A percentile compares a stretch with the other conserved stretches of the same genome.
These are phyloP conservation scores for Netelia inedita DNA, from an alignment of 2,888 invertebrate genomes.

Conservation along the genomic window DNA sequence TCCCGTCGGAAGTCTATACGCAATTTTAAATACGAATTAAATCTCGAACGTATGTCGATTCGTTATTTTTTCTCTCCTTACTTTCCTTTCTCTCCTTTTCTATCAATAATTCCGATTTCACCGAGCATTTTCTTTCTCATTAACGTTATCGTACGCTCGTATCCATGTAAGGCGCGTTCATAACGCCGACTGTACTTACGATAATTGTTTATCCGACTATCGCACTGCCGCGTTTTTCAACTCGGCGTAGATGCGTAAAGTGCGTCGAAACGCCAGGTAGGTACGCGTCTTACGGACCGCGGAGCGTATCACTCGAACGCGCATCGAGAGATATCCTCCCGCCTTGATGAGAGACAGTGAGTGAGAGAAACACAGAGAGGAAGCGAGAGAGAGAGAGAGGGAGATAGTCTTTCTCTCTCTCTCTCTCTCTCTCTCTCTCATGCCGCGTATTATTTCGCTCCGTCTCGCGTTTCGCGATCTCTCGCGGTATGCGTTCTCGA, in stretches of 20 bases:
- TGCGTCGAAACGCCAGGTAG: not conserved
- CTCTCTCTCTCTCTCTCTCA: constrained; percentile 15
- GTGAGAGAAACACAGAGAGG: too few relatives aligned
- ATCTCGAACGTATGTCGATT: not conserved
- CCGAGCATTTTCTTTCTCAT: not conserved
- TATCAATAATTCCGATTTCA: not conserved
- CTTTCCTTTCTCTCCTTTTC: constrained; percentile 1
- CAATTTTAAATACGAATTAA: not conserved
- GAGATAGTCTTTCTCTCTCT: constrained; percentile 30
- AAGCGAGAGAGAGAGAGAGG: too few relatives aligned
- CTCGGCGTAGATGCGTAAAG: constrained; percentile 28
- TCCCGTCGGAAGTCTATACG: constrained; percentile 32
- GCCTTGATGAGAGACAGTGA: constrained; percentile 61
- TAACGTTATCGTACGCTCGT: not conserved
- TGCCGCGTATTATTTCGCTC: constrained; percentile 8
- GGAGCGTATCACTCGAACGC: constrained; percentile 31
- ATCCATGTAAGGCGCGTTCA: not conserved
- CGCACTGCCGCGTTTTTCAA: not conserved
- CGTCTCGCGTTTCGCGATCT: constrained; percentile 48
- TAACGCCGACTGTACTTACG: constrained; percentile 45
- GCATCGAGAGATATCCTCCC: constrained; percentile 67
- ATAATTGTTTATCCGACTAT: constrained; percentile 64
- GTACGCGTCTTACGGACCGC: constrained; percentile 18
- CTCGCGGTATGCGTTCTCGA: constrained; percentile 58
- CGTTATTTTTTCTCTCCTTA: not conserved